phyloP scores from a whole-genome alignment of 2,797 vertebrate species.

The Pseudochirops cupreus region DNA sequence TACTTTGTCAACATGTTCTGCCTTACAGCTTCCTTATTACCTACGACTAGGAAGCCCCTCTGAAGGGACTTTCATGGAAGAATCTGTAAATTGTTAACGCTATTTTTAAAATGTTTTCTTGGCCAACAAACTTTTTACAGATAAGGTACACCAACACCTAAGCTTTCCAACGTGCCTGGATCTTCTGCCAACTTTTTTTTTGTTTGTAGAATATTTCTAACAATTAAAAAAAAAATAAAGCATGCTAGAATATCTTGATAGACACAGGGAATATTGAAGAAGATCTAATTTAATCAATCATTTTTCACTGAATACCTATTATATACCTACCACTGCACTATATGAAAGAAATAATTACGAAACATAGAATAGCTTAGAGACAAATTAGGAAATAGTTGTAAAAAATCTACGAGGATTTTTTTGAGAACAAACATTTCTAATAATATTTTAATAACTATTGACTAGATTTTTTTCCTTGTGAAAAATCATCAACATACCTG shows the following conservation, averaged over 20 bases:
- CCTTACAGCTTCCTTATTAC: neutral
- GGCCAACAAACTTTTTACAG: neutral
- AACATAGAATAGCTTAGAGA: neutral
- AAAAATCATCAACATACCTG: constrained; percentile 84
- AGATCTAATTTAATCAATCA: neutral
- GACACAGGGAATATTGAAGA: neutral
- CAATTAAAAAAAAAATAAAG: neutral
- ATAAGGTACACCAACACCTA: neutral
- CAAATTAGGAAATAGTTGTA: neutral
- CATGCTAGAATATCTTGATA: neutral
- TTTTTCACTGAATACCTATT: neutral
- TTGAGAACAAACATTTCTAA: constrained; percentile 1
- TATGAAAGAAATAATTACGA: neutral
- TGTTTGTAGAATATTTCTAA: neutral
- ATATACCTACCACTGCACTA: neutral
- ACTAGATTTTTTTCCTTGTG: neutral
- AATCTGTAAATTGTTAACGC: neutral
- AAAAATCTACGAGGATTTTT: neutral
- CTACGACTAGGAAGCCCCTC: too few relatives aligned
- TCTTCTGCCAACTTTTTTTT: neutral
- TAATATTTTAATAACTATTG: neutral
- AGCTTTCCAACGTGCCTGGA: neutral
- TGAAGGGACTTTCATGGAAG: neutral
- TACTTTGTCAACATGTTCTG: neutral
- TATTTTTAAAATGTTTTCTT: neutral